A percentile compares a stretch with the other conserved stretches of the same genome.
phyloP scores from a whole-genome alignment of 2,113 vertebrate species.

The Oreochromis tanganicae region DNA sequence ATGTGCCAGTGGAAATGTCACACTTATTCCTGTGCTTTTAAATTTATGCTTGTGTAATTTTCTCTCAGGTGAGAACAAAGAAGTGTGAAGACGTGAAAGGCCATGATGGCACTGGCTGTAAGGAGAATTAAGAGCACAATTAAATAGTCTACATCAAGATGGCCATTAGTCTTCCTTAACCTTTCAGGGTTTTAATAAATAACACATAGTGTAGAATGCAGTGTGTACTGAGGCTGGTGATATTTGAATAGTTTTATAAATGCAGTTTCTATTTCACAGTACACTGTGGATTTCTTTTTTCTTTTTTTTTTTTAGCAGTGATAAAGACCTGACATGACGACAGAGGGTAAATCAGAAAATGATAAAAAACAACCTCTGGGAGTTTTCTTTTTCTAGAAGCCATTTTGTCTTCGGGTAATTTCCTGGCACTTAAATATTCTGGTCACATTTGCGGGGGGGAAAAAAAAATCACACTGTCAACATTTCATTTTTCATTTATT shows the following conservation, averaged over 20 bases:
- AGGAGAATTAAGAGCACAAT: slow-evolving; percentile 31
- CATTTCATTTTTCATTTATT: slow-evolving; percentile 17
- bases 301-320: neutral
- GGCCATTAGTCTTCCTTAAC: neutral
- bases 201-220: neutral
- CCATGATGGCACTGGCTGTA: neutral
- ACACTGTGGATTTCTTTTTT: neutral
- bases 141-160: neutral
- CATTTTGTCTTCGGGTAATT: neutral
- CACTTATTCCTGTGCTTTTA: slow-evolving; percentile 34
- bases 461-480: neutral
- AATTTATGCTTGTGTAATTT: slow-evolving; percentile 37
- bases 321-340: neutral
- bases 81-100: slow-evolving; percentile 49
- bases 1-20: slow-evolving; percentile 45
- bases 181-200: slow-evolving; percentile 14
- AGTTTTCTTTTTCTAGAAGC: neutral
- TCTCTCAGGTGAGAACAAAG: slow-evolving; percentile 22
- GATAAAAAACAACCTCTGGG: neutral
- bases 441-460: fast-evolving
- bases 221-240: neutral
- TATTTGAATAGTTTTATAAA: neutral
- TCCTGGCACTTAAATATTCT: neutral
- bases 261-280: neutral
- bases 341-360: neutral